Evolutionary conservation across 2,797 vertebrate genomes (phyloP), one percentile per base, ranked within the genome.

Genomic region (Salarias fasciatus): DNA sequence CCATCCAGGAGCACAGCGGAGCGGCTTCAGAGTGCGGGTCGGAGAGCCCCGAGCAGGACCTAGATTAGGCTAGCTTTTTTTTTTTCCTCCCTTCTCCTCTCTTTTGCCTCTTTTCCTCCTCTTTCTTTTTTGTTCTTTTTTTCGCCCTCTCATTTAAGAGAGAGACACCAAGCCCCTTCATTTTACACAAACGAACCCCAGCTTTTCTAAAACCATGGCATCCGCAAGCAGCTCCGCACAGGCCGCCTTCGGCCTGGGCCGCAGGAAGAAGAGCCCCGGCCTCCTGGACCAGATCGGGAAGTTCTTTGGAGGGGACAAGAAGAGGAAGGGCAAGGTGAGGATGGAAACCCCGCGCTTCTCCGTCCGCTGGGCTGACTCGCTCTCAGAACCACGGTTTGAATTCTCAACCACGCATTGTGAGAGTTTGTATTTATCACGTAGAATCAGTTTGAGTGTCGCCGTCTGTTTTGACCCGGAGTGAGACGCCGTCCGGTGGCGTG

Each of bases 321-420:
- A 96, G 92, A 97, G 95, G 85, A 95, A 97, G 94, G 95, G 95
- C 92, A 99, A 99, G 97, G 97, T 99, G 97, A 99, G 88, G 92
- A 91, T 87, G 85, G 86, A 86, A 87, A 89, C 90, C 54, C 61
- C 29, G 8, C 49, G 35, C 63, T 43, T 75, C 38, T 74, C 58
- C 40, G 56, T 82, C 70, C 8, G 29, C 58, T 77, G 43, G 69
- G 67, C 66, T 61, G 46, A 77, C 77, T 67, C 12, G 15, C 38
- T 70, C 63, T 55, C 53, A 69, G 72, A 69, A 71, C 66, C 70
- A 63, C 57, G 71, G 69, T 65, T 72, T 63, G 63, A 24, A 82
- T 73, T 11, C 41, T 51, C 63, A 60, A 63, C 68, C 48, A 54
- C 46, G 42, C 36, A 11, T 40, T 60, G 28, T 66, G 33, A 77